phyloP scores from a whole-genome alignment of 1,140 invertebrate genomes.

The Octopus bimaculoides region DNA sequence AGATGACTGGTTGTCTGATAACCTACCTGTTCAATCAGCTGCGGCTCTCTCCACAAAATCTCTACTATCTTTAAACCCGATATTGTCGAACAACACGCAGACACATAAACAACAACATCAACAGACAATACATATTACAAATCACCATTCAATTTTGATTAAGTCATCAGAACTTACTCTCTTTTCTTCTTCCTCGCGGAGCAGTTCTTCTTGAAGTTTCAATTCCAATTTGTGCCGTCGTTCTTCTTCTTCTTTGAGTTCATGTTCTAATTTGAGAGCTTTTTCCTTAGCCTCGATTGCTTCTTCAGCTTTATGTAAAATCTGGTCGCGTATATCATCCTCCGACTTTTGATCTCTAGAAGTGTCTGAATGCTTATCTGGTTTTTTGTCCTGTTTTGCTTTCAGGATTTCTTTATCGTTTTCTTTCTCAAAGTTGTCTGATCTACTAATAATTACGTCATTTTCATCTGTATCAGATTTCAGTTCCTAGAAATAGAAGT shows the following conservation, averaged over 20 bases:
- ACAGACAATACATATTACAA: not conserved
- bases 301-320: not conserved
- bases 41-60: too few relatives aligned
- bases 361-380: too few relatives aligned
- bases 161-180: not conserved
- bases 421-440: too few relatives aligned
- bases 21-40: too few relatives aligned
- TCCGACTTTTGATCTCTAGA: too few relatives aligned
- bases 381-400: too few relatives aligned
- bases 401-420: too few relatives aligned
- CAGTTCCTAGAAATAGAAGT: too few relatives aligned
- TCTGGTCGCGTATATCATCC: too few relatives aligned
- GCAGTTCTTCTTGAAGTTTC: not conserved
- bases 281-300: not conserved
- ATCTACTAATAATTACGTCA: too few relatives aligned
- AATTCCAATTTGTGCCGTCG: not conserved
- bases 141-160: not conserved
- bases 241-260: not conserved
- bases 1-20: too few relatives aligned
- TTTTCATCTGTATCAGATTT: too few relatives aligned
- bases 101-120: not conserved
- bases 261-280: not conserved
- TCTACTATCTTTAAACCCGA: not conserved
- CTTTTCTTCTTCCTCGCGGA: not conserved
- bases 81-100: not conserved